phyloP scores from a whole-genome alignment of 1,140 invertebrate species.

The Pogonognathellus flavescens region DNA sequence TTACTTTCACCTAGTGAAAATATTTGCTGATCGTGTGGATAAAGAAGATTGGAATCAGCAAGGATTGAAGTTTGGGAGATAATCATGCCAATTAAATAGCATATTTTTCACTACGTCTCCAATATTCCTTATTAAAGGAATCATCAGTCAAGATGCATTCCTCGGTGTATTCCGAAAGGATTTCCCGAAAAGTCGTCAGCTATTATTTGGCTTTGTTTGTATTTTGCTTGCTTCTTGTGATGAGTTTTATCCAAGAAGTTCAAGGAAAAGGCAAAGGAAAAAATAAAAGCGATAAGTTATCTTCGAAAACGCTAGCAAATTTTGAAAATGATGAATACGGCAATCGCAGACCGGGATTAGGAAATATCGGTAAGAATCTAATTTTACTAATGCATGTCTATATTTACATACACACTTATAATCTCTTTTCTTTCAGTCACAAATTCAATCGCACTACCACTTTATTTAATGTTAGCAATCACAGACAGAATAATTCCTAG shows the following conservation, averaged over 20 bases:
- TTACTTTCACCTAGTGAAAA: too few relatives aligned
- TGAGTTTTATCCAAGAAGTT: constrained; percentile 40
- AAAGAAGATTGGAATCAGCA: too few relatives aligned
- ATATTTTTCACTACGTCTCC: neutral
- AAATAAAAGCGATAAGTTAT: neutral
- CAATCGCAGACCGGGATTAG: constrained; percentile 32
- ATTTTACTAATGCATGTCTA: neutral
- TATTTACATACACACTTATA: too few relatives aligned
- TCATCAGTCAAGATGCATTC: neutral
- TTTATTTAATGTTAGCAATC: too few relatives aligned
- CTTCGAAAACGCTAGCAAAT: neutral
- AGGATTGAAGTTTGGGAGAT: neutral
- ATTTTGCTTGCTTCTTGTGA: constrained; percentile 14
- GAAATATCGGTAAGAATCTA: constrained; percentile 35
- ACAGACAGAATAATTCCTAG: too few relatives aligned
- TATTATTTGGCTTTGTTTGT: constrained; percentile 13
- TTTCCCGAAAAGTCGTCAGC: constrained; percentile 12
- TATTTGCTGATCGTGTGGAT: too few relatives aligned
- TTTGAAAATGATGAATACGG: constrained; percentile 36
- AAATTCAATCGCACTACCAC: too few relatives aligned
- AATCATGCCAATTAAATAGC: constrained; percentile 3
- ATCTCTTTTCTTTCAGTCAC: too few relatives aligned
- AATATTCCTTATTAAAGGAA: neutral
- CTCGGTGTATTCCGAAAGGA: neutral
- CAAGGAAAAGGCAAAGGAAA: constrained; percentile 3